phyloP scores from a whole-genome alignment of 2,113 vertebrate genomes.

The Motacilla alba region DNA sequence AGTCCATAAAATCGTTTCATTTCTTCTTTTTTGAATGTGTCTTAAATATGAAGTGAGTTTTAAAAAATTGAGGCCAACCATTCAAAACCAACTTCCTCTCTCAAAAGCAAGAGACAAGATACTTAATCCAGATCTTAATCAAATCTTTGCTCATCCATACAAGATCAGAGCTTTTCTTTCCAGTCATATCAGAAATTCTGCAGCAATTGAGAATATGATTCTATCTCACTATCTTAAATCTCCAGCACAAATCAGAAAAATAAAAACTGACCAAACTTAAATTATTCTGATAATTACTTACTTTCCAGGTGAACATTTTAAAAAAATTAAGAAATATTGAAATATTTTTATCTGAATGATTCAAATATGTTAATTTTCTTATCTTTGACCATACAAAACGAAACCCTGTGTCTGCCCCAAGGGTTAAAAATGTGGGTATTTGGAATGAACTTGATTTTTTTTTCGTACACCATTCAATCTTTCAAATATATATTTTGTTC shows the following conservation, averaged over 20 bases:
- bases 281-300: background rate
- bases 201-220: background rate
- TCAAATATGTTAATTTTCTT: background rate
- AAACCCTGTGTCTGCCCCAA: background rate
- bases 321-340: background rate
- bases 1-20: background rate
- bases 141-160: background rate
- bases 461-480: background rate
- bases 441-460: background rate
- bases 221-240: background rate
- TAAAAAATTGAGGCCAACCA: background rate
- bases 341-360: background rate
- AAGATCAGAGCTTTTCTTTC: background rate
- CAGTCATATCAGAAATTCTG: background rate
- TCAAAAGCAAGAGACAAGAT: background rate
- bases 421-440: background rate
- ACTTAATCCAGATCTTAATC: background rate
- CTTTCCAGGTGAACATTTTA: background rate
- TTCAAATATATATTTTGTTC: background rate
- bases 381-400: background rate
- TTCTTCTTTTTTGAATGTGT: background rate
- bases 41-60: background rate
- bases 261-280: background rate
- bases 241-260: background rate
- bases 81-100: background rate